These are phyloP conservation scores for Dendrolimus kikuchii DNA, from an alignment of 1,140 invertebrate genomes.

Conservation along the genomic window DNA sequence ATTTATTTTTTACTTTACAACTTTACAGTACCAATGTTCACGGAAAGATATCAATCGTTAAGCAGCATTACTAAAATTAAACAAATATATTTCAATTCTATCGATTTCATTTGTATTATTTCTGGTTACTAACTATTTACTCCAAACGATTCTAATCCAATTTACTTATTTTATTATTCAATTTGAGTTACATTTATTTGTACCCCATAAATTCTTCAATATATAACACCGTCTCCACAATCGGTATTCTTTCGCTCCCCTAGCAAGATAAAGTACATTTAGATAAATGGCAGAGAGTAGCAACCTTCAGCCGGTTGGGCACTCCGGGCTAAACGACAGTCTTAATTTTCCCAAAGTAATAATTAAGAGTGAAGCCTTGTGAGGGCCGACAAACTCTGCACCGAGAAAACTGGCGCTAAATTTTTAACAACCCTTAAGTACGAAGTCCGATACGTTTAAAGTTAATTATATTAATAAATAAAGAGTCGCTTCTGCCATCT, in stretches of 20 bases:
- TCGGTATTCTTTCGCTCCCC: constrained; percentile 27
- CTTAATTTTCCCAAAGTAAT: constrained; percentile 75
- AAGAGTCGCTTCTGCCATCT: constrained; percentile 14
- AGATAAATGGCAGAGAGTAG: constrained; percentile 61
- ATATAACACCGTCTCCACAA: constrained; percentile 25
- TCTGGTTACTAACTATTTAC: too few species aligned
- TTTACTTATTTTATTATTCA: too few species aligned
- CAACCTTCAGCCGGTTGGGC: constrained; percentile 52
- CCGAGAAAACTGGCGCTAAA: constrained; percentile 48
- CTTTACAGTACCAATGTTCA: too few species aligned
- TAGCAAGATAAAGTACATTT: constrained; percentile 65
- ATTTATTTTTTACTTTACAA: too few species aligned
- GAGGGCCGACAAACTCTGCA: constrained; percentile 40
- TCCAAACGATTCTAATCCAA: too few species aligned
- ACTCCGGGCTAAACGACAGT: constrained; percentile 67
- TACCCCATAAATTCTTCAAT: background rate
- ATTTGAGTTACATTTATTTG: too few species aligned
- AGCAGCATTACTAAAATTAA: too few species aligned
- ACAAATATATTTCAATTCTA: too few species aligned
- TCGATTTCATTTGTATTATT: too few species aligned
- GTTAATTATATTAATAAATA: constrained; percentile 63
- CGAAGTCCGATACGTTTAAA: constrained; percentile 58
- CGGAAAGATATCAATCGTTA: too few species aligned
- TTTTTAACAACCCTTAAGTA: constrained; percentile 68
- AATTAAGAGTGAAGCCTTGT: constrained; percentile 72